These are phyloP conservation scores for Tolmerus cingulatus DNA, from an alignment of 2,888 invertebrate species.

Conservation along the genomic window DNA sequence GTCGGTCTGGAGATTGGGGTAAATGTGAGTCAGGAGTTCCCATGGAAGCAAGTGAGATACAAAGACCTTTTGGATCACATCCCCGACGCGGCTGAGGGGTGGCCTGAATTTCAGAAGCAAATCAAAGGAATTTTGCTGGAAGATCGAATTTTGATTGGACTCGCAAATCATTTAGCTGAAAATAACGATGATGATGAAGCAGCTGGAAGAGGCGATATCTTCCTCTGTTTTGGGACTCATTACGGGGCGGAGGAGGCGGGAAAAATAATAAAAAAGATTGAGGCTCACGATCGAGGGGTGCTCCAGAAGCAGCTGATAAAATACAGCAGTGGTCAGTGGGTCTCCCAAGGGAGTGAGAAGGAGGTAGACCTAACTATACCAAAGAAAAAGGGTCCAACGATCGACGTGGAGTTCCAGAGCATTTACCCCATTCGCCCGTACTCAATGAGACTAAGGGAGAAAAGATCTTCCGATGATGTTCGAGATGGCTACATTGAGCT, in stretches of 20 bases:
- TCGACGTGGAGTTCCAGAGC: slow-evolving; percentile 74
- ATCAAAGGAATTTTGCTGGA: slow-evolving; percentile 53
- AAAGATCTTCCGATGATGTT: slow-evolving; percentile 67
- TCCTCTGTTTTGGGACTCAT: slow-evolving; percentile 72
- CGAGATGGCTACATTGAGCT: slow-evolving; percentile 77
- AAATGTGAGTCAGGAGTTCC: slow-evolving; percentile 75
- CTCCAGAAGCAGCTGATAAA: slow-evolving; percentile 69
- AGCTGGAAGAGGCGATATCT: slow-evolving; percentile 68
- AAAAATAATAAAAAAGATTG: slow-evolving; percentile 65
- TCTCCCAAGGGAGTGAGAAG: slow-evolving; percentile 70
- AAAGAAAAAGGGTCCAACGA: slow-evolving; percentile 67
- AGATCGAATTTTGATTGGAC: slow-evolving; percentile 57
- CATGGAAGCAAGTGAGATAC: slow-evolving; percentile 74
- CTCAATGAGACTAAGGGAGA: slow-evolving; percentile 64
- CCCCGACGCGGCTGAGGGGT: slow-evolving; percentile 45
- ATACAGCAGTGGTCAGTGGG: slow-evolving; percentile 66
- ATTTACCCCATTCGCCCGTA: slow-evolving; percentile 67
- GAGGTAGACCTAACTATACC: slow-evolving; percentile 69
- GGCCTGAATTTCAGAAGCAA: neutral
- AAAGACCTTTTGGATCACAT: slow-evolving; percentile 71
- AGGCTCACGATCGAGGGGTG: slow-evolving; percentile 62
- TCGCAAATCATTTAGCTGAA: slow-evolving; percentile 58
- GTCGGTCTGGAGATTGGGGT: slow-evolving; percentile 73
- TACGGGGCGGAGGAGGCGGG: slow-evolving; percentile 60
- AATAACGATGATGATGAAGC: slow-evolving; percentile 61